Conservation (phyloP, 2,113 vertebrate genomes). For the Sphaerodactylus townsendi region DNA sequence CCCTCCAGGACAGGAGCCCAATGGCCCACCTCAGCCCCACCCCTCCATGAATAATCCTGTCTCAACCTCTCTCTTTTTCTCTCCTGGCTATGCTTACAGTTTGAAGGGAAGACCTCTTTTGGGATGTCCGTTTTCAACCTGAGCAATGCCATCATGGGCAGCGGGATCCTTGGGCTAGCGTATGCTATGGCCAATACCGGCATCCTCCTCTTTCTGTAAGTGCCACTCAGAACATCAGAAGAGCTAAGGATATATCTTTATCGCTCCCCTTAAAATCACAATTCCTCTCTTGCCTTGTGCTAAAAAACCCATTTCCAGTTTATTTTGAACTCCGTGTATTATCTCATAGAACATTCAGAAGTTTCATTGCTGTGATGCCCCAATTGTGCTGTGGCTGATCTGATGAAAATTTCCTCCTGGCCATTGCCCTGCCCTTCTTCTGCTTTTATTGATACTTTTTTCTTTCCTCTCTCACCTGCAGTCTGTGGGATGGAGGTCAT, state of each 20-base stretch:
- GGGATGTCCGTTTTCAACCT: conserved; percentile 99
- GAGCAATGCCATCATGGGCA: conserved; percentile 99
- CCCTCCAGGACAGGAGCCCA: too few species aligned
- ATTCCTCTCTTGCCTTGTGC: neutral
- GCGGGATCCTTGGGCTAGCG: conserved; percentile 93
- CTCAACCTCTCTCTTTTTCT: neutral
- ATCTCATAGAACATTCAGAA: neutral
- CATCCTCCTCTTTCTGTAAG: conserved; percentile 95
- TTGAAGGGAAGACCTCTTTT: conserved; percentile 96
- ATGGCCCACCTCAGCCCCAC: too few species aligned
- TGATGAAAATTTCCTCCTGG: neutral
- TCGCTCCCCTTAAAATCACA: too few species aligned
- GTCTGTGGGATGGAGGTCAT: neutral
- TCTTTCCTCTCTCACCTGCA: neutral
- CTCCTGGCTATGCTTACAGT: conserved; percentile 69
- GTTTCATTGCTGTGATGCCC: neutral
- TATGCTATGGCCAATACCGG: conserved; percentile 98
- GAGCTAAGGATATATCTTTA: neutral
- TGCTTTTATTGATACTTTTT: neutral
- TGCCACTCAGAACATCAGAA: conserved; percentile 18
- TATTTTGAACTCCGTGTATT: neutral
- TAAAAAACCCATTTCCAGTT: neutral
- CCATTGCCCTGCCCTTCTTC: neutral
- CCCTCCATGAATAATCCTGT: neutral
- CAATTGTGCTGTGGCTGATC: neutral